Conservation (phyloP, 2,113 vertebrate species). For the Pachycephala philippinensis region DNA sequence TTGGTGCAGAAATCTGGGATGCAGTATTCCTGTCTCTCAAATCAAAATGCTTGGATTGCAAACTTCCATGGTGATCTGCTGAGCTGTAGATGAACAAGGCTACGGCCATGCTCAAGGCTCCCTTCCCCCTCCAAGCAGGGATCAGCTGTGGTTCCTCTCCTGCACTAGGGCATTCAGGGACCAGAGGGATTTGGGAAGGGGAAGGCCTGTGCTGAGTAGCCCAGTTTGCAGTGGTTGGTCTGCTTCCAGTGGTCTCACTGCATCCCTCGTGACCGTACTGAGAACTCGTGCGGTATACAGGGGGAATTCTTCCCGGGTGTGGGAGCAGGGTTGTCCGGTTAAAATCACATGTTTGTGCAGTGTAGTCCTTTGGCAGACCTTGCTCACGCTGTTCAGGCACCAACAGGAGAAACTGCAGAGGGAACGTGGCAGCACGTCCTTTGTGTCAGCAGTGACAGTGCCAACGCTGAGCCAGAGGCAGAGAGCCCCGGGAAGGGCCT, state of each 20-base stretch:
- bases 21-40: background rate
- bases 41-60: background rate
- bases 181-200: background rate
- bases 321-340: background rate
- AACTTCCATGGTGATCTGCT: accelerated
- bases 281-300: accelerated
- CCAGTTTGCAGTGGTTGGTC: background rate
- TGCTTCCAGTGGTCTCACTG: background rate
- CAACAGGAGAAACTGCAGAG: background rate
- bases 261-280: accelerated
- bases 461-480: accelerated
- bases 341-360: background rate
- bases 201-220: accelerated
- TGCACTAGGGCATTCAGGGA: background rate
- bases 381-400: accelerated
- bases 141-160: background rate
- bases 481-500: background rate
- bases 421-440: background rate
- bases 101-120: background rate
- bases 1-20: background rate
- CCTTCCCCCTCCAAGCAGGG: no score
- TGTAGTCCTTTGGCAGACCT: background rate
- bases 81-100: background rate
- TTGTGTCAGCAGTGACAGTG: background rate
- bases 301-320: background rate